Conservation (phyloP, 2,113 vertebrate species). For the Ailurus styani region DNA sequence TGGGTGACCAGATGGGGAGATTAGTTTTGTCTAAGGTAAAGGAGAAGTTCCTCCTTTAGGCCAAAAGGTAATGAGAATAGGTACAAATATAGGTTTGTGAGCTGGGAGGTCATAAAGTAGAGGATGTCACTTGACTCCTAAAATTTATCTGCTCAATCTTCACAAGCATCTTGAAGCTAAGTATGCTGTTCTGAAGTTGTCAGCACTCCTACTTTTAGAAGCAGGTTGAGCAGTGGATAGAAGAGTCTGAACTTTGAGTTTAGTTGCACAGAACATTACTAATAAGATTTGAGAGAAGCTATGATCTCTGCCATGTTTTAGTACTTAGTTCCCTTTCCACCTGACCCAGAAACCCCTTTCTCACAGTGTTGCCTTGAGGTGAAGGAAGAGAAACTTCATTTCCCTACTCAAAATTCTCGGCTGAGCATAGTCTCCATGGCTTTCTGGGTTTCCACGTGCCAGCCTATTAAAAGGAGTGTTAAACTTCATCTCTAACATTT, state of each 20-base stretch:
- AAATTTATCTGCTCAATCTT: background rate
- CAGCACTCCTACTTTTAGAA: background rate
- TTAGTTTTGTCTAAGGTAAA: background rate
- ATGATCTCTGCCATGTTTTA: background rate
- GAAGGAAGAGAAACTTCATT: background rate
- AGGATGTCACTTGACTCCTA: background rate
- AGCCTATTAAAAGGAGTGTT: background rate
- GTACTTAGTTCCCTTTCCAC: background rate
- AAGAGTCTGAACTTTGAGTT: background rate
- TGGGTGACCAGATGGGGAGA: background rate
- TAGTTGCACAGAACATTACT: background rate
- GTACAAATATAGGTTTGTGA: background rate
- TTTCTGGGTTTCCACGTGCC: background rate
- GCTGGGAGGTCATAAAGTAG: background rate
- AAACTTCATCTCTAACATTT: background rate
- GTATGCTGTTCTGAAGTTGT: too few relatives aligned
- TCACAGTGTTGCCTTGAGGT: background rate
- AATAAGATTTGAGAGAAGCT: background rate
- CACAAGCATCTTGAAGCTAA: background rate
- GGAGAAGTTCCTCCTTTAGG: background rate
- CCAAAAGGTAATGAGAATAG: background rate
- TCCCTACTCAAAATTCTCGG: background rate
- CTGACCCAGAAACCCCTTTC: conserved; percentile 48
- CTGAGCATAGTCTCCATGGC: rapidly evolving
- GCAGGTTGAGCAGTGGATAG: background rate